phyloP scores from a whole-genome alignment of 2,888 invertebrate genomes.

The Anticlea derivata region DNA sequence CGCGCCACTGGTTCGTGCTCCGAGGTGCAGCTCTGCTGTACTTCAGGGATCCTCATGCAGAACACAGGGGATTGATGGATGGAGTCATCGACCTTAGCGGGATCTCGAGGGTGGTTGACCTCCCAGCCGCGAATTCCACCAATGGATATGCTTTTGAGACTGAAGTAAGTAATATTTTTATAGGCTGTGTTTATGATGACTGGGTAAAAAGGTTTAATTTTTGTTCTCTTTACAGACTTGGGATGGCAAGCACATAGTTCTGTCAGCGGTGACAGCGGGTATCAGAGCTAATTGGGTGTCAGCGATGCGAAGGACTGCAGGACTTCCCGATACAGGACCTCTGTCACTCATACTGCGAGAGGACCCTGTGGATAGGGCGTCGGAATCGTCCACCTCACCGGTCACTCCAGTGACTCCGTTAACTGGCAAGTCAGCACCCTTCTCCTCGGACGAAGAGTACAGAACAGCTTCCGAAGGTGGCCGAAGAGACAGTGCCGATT shows the following conservation, averaged over 20 bases:
- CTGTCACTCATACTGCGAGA: slow-evolving; percentile 77
- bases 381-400: slow-evolving; percentile 78
- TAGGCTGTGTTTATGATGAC: background rate
- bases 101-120: slow-evolving; percentile 90
- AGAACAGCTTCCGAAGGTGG: slow-evolving; percentile 93
- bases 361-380: slow-evolving; percentile 69
- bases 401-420: slow-evolving; percentile 85
- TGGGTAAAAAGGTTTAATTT: background rate
- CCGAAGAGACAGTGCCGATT: slow-evolving; percentile 91
- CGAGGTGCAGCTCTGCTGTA: slow-evolving; percentile 93
- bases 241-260: slow-evolving; percentile 90
- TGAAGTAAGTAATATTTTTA: slow-evolving; percentile 58
- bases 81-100: slow-evolving; percentile 94
- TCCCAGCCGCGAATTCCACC: slow-evolving; percentile 79
- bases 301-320: slow-evolving; percentile 91
- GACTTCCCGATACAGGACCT: slow-evolving; percentile 81
- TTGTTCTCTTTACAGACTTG: slow-evolving; percentile 86
- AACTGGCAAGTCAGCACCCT: slow-evolving; percentile 87
- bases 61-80: slow-evolving; percentile 94
- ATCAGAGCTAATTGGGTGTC: slow-evolving; percentile 96
- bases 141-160: slow-evolving; percentile 80
- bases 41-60: slow-evolving; percentile 94
- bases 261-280: slow-evolving; percentile 95
- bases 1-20: slow-evolving; percentile 97
- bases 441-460: slow-evolving; percentile 94